These are phyloP conservation scores for Aphodius sticticus DNA, from an alignment of 2,888 invertebrate genomes.

Conservation along the genomic window DNA sequence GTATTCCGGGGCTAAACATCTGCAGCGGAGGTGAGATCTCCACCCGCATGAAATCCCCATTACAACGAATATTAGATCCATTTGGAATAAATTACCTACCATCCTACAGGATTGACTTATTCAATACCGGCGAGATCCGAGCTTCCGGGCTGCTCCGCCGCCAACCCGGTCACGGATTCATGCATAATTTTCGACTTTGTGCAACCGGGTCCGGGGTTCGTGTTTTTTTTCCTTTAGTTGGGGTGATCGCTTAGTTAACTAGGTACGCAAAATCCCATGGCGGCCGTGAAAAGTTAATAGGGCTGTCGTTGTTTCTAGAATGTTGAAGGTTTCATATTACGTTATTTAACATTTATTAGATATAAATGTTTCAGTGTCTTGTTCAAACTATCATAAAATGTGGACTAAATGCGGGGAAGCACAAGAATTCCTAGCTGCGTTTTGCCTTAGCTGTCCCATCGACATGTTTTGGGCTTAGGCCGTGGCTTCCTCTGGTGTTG, in stretches of 20 bases:
- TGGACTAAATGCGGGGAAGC: too few relatives aligned
- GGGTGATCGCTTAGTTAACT: background rate
- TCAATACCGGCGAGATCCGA: background rate
- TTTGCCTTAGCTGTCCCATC: too few relatives aligned
- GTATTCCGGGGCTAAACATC: background rate
- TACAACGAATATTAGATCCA: constrained; percentile 4
- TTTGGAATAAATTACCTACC: constrained; percentile 4
- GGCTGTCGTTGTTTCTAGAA: background rate
- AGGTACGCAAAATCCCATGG: background rate
- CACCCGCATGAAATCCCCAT: background rate
- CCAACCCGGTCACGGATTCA: background rate
- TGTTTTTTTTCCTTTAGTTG: background rate
- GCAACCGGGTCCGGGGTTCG: background rate
- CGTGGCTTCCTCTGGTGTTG: too few relatives aligned
- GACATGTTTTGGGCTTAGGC: too few relatives aligned
- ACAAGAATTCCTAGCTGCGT: too few relatives aligned
- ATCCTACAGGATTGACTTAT: constrained; percentile 4
- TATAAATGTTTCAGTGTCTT: too few relatives aligned
- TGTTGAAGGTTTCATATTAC: too few relatives aligned
- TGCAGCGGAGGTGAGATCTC: background rate
- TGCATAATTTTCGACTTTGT: constrained; percentile 4
- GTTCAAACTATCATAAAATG: too few relatives aligned
- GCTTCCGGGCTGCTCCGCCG: background rate
- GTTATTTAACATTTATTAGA: too few relatives aligned
- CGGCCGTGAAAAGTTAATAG: background rate